These are phyloP conservation scores for Sminthopsis crassicaudata DNA, from an alignment of 2,113 vertebrate genomes.

Conservation along the genomic window DNA sequence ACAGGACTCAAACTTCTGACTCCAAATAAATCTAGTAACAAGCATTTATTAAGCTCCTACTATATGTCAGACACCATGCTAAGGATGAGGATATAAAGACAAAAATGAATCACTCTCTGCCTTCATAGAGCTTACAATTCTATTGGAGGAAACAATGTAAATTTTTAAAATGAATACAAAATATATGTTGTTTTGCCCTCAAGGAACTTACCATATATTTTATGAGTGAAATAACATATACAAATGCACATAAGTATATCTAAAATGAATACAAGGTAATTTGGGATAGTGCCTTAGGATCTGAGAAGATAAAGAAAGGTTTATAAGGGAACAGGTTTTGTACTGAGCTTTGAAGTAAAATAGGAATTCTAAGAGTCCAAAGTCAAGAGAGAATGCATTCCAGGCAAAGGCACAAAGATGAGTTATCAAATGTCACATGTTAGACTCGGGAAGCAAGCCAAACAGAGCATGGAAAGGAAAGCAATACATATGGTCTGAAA, in stretches of 20 bases:
- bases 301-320: background rate
- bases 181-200: background rate
- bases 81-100: background rate
- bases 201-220: background rate
- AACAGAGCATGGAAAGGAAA: background rate
- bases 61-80: background rate
- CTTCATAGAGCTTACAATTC: background rate
- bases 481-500: background rate
- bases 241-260: background rate
- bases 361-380: background rate
- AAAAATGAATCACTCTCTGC: background rate
- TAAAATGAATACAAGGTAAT: background rate
- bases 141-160: background rate
- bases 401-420: background rate
- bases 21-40: background rate
- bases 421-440: background rate
- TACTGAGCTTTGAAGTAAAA: background rate
- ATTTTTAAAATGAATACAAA: background rate
- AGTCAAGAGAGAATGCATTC: background rate
- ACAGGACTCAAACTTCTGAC: background rate
- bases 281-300: background rate
- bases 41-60: background rate
- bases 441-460: background rate
- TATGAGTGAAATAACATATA: background rate
- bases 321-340: background rate